phyloP scores from a whole-genome alignment of 2,113 vertebrate species.

The Malurus elegans region DNA sequence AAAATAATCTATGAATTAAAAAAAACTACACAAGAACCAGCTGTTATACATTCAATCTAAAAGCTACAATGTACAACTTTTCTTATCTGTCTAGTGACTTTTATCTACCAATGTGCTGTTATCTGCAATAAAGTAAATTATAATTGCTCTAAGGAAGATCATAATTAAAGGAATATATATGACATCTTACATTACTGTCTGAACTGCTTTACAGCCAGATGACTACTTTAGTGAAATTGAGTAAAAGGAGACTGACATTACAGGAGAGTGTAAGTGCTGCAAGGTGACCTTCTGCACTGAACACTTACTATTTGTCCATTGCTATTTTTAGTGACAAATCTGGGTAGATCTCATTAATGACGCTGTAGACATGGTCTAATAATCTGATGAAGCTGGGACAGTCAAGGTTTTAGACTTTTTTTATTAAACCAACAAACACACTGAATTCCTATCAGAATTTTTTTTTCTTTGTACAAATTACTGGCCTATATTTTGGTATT shows the following conservation, averaged over 20 bases:
- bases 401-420: neutral
- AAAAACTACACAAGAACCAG: slow-evolving; percentile 6
- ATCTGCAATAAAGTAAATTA: slow-evolving; percentile 69
- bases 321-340: slow-evolving; percentile 58
- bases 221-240: slow-evolving; percentile 25
- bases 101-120: slow-evolving; percentile 61
- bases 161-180: slow-evolving; percentile 70
- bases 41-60: neutral
- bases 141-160: slow-evolving; percentile 67
- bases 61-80: neutral
- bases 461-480: neutral
- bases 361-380: neutral
- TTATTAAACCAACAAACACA: neutral
- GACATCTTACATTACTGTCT: slow-evolving; percentile 50
- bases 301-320: neutral
- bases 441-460: neutral
- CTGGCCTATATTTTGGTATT: neutral
- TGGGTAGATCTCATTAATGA: slow-evolving; percentile 40
- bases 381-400: slow-evolving; percentile 37
- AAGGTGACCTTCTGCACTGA: slow-evolving; percentile 28
- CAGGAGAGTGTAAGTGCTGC: neutral
- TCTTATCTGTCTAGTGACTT: slow-evolving; percentile 29
- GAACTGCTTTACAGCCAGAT: slow-evolving; percentile 57
- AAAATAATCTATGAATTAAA: slow-evolving; percentile 11
- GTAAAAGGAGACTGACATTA: slow-evolving; percentile 47